Evolutionary conservation across 2,113 vertebrate genomes (phyloP).

Genomic region (Ptyas mucosa): DNA sequence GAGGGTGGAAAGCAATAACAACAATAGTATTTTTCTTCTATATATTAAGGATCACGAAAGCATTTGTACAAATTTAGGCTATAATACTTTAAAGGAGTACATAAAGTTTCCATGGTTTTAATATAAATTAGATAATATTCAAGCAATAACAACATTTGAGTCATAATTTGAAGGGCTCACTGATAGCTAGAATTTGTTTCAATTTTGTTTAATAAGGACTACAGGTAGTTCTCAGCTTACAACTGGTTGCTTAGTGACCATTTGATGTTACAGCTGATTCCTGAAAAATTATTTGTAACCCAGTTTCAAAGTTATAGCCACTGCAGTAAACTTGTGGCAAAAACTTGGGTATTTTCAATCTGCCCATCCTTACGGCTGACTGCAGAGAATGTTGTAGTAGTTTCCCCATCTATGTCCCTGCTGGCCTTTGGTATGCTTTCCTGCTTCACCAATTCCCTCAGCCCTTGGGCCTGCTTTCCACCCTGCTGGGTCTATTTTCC

Average conservation of each 20-base stretch:
- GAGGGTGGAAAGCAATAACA: neutral
- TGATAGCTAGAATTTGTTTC: neutral
- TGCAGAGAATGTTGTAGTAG: neutral
- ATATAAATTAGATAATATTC: neutral
- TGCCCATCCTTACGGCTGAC: neutral
- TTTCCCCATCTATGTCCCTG: neutral
- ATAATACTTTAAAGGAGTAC: neutral
- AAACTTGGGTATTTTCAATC: neutral
- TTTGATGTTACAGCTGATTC: neutral
- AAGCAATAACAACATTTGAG: neutral
- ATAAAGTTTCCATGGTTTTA: accelerated
- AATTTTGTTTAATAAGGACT: neutral
- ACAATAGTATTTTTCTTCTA: neutral
- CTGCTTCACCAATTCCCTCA: neutral
- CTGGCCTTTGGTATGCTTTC: neutral
- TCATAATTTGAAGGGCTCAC: neutral
- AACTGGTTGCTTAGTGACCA: neutral
- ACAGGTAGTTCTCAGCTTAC: neutral
- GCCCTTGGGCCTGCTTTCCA: neutral
- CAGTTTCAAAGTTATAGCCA: neutral
- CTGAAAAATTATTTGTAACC: neutral
- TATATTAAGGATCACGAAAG: neutral
- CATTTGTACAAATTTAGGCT: neutral
- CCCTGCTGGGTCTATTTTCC: neutral
- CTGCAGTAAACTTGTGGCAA: neutral